Evolutionary conservation across 2,113 vertebrate species (phyloP).

Genomic region (Gymnarchus niloticus): DNA sequence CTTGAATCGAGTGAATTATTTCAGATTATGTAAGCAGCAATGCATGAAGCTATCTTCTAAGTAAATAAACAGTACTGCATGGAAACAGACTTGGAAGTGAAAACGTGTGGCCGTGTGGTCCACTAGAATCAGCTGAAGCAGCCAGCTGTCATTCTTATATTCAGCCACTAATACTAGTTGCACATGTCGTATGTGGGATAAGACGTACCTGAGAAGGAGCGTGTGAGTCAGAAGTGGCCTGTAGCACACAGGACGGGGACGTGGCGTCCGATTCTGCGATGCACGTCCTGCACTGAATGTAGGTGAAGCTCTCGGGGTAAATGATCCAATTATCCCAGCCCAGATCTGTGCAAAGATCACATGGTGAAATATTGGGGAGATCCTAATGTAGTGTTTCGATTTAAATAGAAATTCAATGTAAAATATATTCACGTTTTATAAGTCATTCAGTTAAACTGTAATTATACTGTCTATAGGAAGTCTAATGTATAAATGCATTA

Average conservation of each 20-base stretch:
- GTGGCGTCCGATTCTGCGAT: conserved; percentile 12
- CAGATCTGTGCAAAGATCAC: conserved; percentile 50
- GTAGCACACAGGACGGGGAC: conserved; percentile 28
- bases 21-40: not conserved
- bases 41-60: not conserved
- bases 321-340: conserved; percentile 66
- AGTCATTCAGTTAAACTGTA: not conserved
- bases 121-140: not conserved
- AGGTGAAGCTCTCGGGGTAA: conserved; percentile 54
- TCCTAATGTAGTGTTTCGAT: not conserved
- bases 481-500: not conserved
- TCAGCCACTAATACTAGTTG: not conserved
- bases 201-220: conserved; percentile 44
- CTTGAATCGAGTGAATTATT: not conserved
- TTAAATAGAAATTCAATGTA: not conserved
- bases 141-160: not conserved
- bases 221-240: not conserved
- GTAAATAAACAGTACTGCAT: not conserved
- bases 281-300: conserved; percentile 51
- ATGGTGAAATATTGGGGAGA: not conserved
- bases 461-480: not conserved
- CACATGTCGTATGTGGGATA: not conserved
- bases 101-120: not conserved
- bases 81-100: not conserved
- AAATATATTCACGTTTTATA: not conserved